Evolutionary conservation across 2,888 invertebrate genomes (phyloP), one percentile per base, ranked within the genome.

Genomic region (Incurvaria masculella): DNA sequence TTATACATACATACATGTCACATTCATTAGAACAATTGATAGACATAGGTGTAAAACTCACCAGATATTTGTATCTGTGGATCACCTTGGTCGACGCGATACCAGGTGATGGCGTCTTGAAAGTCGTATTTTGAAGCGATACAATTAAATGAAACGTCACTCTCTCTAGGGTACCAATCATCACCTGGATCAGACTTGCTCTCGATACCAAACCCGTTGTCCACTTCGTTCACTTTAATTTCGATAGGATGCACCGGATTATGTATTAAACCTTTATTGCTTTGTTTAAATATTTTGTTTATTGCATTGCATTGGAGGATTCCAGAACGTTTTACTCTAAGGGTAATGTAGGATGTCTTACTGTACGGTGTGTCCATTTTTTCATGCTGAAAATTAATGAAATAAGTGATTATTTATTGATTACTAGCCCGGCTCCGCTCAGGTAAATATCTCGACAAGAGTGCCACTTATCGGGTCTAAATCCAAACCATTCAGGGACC

Each of bases 101-200:
- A 33, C 76, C 76, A 78, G n/a, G 62, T 62, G 0, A 72, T 62
- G 48, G 61, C 63, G 1, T 61, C 63, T 1, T 44, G 18, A 52
- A 62, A 75, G 14, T 68, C 60, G 50, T 69, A 66, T 51, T 57
- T 62, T 0, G 75, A 74, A 23, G 71, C 76, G 23, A 67, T 53
- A 53, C 76, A 78, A 45, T 60, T 61, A 3, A 69, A 41, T 6
- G 50, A 52, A 2, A 69, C 61, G 6, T 56, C 53, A 11, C 67
- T 56, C 19, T 62, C 58, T 56, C 73, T 62, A 2, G 66, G 50
- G 48, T 62, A 70, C 69, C 70, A 72, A 2, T 53, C 55, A 8
- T 59, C 56, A 1, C 59, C 47, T n/a, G n/a, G n/a, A n/a, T n/a
- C n/a, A n/a, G n/a, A n/a, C 1, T 42, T 50, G 44, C 65, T 55